A percentile compares a stretch with the other conserved stretches of the same genome.
Evolutionary conservation across 2,888 invertebrate genomes (phyloP).

Genomic region (Eilema caniola): DNA sequence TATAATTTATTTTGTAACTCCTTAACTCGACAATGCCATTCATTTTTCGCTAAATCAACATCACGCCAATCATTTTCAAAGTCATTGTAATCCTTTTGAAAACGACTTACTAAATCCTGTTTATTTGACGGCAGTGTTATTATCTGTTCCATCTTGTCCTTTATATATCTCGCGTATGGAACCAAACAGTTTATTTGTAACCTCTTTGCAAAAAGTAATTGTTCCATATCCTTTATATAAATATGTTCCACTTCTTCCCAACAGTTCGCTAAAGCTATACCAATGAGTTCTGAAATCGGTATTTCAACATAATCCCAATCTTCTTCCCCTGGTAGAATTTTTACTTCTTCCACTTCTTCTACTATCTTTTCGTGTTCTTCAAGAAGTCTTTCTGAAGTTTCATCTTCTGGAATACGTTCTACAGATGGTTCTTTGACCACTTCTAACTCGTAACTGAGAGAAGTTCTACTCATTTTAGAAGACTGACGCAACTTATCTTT

Average conservation of each 20-base stretch:
- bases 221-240: slow-evolving; percentile 84
- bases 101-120: slow-evolving; percentile 84
- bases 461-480: slow-evolving; percentile 66
- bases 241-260: slow-evolving; percentile 84
- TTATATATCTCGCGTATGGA: slow-evolving; percentile 86
- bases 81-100: slow-evolving; percentile 88
- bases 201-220: slow-evolving; percentile 87
- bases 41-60: slow-evolving; percentile 86
- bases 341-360: slow-evolving; percentile 57
- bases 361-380: slow-evolving; percentile 56
- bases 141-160: slow-evolving; percentile 84
- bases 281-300: slow-evolving; percentile 69
- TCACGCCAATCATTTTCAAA: slow-evolving; percentile 87
- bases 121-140: slow-evolving; percentile 86
- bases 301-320: slow-evolving; percentile 81
- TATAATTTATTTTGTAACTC: slow-evolving; percentile 84
- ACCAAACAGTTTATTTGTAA: slow-evolving; percentile 84
- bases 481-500: slow-evolving; percentile 64
- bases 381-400: slow-evolving; percentile 51
- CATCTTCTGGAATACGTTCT: slow-evolving; percentile 41
- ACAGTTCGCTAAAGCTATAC: slow-evolving; percentile 75
- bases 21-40: slow-evolving; percentile 87
- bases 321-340: slow-evolving; percentile 75
- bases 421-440: slow-evolving; percentile 56
- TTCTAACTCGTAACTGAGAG: slow-evolving; percentile 59